Percentiles rank a stretch among this genome's conserved stretches.
Conservation (phyloP, 2,797 vertebrate species). For the Peromyscus attwateri region DNA sequence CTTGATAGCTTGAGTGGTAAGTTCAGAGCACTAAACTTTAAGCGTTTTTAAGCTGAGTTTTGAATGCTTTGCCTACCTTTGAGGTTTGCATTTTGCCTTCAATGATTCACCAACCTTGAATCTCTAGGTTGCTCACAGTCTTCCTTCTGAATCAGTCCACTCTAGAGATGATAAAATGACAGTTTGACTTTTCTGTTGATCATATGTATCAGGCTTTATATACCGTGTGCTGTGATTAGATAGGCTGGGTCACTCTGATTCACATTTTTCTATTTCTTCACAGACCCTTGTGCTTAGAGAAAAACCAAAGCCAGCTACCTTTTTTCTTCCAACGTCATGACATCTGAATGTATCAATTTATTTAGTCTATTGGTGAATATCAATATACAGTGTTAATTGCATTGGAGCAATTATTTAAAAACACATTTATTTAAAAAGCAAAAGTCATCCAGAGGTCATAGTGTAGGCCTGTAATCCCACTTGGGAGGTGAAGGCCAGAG, state of each 20-base stretch:
- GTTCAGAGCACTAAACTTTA: not conserved
- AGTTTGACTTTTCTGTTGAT: conserved; percentile 12
- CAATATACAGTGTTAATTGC: not conserved
- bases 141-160: not conserved
- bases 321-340: not conserved
- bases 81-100: not conserved
- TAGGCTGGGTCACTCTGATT: not conserved
- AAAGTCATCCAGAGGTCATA: not conserved
- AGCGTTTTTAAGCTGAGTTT: not conserved
- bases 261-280: not conserved
- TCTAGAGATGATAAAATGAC: not conserved
- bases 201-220: not conserved
- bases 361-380: conserved; percentile 10
- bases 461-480: not conserved
- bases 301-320: not conserved
- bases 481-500: not conserved
- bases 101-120: not conserved
- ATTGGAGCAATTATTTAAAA: not conserved
- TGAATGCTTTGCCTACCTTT: not conserved
- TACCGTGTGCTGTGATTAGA: not conserved
- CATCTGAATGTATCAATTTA: not conserved
- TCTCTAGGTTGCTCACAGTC: not conserved
- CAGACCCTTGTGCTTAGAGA: conserved; percentile 22
- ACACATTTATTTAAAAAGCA: conserved; percentile 27
- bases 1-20: not conserved